Evolutionary conservation across 2,113 vertebrate species (phyloP).

Genomic region (Jaculus jaculus): DNA sequence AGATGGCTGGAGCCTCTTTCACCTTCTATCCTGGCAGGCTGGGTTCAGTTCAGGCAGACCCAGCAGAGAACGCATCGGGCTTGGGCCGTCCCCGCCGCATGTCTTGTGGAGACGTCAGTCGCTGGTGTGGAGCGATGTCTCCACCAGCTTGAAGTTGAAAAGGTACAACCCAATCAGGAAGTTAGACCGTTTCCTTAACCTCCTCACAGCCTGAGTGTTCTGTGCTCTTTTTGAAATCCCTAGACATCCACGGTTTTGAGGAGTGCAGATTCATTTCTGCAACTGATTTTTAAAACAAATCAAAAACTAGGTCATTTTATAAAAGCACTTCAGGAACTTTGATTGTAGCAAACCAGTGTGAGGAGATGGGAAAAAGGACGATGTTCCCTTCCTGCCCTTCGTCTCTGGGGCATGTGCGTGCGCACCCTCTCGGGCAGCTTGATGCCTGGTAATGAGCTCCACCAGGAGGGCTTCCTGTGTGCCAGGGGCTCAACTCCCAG

Average conservation of each 20-base stretch:
- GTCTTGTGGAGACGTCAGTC: background rate
- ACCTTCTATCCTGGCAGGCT: background rate
- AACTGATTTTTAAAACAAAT: slow-evolving; percentile 26
- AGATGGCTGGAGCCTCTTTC: background rate
- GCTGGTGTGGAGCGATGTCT: rapidly evolving
- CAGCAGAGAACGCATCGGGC: background rate
- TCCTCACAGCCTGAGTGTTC: background rate
- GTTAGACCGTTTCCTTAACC: background rate
- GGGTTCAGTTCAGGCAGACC: background rate
- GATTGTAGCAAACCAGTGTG: slow-evolving; percentile 18
- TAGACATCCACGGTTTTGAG: background rate
- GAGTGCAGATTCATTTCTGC: slow-evolving; percentile 41
- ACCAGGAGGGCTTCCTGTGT: background rate
- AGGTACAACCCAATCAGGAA: background rate
- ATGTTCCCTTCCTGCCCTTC: background rate
- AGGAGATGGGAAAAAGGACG: background rate
- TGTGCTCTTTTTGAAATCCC: background rate
- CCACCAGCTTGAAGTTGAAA: background rate
- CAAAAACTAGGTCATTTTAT: background rate
- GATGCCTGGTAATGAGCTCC: background rate
- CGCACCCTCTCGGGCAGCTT: background rate
- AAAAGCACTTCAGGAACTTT: slow-evolving; percentile 33
- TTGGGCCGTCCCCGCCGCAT: rapidly evolving
- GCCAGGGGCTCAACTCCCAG: background rate
- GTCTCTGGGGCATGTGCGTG: background rate